Conservation (phyloP, 2,888 invertebrate genomes). For the Chaetoderma sp. region DNA sequence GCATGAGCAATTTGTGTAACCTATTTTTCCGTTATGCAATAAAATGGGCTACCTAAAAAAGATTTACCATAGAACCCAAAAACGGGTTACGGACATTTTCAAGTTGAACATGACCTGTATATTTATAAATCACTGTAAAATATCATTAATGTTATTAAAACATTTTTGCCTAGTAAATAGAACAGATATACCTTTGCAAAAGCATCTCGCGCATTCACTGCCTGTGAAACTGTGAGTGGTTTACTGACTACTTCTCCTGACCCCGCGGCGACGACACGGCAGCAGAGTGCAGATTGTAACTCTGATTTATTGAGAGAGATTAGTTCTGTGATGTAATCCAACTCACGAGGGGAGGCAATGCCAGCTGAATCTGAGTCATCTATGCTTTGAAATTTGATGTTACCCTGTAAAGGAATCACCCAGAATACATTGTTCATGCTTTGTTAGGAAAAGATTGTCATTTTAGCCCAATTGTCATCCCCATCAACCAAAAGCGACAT, state of each 20-base stretch:
- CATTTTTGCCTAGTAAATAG: background rate
- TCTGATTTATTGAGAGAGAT: slow-evolving; percentile 78
- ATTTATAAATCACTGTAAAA: background rate
- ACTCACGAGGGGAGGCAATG: slow-evolving; percentile 71
- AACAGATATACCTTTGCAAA: slow-evolving; percentile 80
- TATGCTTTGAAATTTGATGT: slow-evolving; percentile 74
- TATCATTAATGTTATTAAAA: background rate
- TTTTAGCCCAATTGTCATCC: too few relatives aligned
- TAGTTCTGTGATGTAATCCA: slow-evolving; percentile 75
- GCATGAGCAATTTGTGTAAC: too few relatives aligned
- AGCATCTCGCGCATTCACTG: slow-evolving; percentile 90
- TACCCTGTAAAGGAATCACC: slow-evolving; percentile 72
- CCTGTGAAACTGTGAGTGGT: slow-evolving; percentile 86
- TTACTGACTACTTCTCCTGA: slow-evolving; percentile 94
- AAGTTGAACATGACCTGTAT: background rate
- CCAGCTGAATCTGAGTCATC: slow-evolving; percentile 69
- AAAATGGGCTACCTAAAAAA: background rate
- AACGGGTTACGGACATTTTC: background rate
- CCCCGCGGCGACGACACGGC: slow-evolving; percentile 91
- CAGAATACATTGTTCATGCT: too few relatives aligned
- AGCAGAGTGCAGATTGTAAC: slow-evolving; percentile 82
- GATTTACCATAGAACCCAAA: background rate
- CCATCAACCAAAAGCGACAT: too few relatives aligned
- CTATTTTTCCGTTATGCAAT: background rate
- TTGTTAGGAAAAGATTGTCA: too few relatives aligned